Evolutionary conservation across 2,888 invertebrate species (phyloP).

Genomic region (Petrolisthes cinctipes): DNA sequence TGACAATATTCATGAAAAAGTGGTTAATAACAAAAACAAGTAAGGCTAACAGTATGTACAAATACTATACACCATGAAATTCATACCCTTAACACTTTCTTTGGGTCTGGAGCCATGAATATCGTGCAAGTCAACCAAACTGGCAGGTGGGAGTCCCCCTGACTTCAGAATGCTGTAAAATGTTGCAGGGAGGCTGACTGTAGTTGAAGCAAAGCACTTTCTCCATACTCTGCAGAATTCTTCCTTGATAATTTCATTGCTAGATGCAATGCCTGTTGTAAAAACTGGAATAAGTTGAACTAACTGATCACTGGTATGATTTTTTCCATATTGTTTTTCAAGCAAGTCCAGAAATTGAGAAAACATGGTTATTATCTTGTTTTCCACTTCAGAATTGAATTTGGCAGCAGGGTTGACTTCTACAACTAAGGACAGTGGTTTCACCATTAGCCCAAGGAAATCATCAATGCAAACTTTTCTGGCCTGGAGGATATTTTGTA

Average conservation of each 20-base stretch:
- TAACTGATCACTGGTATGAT: constrained; percentile 31
- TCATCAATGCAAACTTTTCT: neutral
- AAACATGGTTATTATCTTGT: constrained; percentile 25
- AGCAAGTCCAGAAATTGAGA: constrained; percentile 1
- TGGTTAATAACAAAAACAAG: too few relatives aligned
- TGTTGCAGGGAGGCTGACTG: constrained; percentile 11
- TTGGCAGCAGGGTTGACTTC: constrained; percentile 44
- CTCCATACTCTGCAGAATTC: constrained; percentile 17
- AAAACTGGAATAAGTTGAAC: constrained; percentile 26
- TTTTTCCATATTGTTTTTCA: constrained; percentile 27
- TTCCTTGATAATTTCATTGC: constrained; percentile 31
- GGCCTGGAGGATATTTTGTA: constrained; percentile 21
- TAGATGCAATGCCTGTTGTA: constrained; percentile 16
- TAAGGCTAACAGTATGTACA: too few relatives aligned
- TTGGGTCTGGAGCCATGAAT: constrained; percentile 28
- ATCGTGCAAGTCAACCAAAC: constrained; percentile 21
- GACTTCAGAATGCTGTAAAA: constrained; percentile 26
- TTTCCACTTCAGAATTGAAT: constrained; percentile 36
- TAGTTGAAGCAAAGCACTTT: constrained; percentile 12
- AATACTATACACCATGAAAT: too few relatives aligned
- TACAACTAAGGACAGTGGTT: constrained; percentile 3
- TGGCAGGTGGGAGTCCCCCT: constrained; percentile 36
- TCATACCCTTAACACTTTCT: constrained; percentile 32
- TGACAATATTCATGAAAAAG: too few relatives aligned
- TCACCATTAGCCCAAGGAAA: constrained; percentile 21